Evolutionary conservation across 2,797 vertebrate species (phyloP).

Genomic region (Malacoraja senta): DNA sequence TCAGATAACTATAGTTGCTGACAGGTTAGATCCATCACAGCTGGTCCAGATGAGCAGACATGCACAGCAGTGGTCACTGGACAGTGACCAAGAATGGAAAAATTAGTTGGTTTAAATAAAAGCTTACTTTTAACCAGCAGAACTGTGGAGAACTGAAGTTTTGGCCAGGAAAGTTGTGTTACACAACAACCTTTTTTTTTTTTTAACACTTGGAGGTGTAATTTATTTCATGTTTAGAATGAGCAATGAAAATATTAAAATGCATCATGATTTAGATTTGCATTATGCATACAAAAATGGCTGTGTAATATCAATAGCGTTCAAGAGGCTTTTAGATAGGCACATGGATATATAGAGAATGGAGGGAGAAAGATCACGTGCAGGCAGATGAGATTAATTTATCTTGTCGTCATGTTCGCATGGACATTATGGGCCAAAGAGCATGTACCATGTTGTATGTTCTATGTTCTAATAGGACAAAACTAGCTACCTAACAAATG

Average conservation of each 20-base stretch:
- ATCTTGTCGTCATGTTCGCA: no score
- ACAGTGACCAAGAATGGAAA: not conserved
- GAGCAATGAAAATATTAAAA: not conserved
- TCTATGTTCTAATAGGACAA: not conserved
- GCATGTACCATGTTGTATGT: no score
- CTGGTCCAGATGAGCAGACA: not conserved
- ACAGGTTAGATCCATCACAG: not conserved
- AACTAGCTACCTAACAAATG: not conserved
- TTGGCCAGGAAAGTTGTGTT: not conserved
- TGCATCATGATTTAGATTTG: not conserved
- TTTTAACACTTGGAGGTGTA: not conserved
- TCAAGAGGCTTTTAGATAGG: no score
- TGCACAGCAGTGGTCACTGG: not conserved
- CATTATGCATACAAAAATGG: not conserved
- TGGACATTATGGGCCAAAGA: no score
- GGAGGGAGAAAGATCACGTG: no score
- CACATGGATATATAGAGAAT: no score
- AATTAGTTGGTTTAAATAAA: not conserved
- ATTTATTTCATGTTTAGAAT: not conserved
- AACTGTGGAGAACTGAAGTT: not conserved
- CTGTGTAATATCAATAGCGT: not conserved
- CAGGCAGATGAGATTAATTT: no score
- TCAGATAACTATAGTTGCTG: not conserved
- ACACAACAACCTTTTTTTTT: not conserved
- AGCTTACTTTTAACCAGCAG: not conserved